Evolutionary conservation across 2,113 vertebrate genomes (phyloP).

Genomic region (Notiomystis cincta): DNA sequence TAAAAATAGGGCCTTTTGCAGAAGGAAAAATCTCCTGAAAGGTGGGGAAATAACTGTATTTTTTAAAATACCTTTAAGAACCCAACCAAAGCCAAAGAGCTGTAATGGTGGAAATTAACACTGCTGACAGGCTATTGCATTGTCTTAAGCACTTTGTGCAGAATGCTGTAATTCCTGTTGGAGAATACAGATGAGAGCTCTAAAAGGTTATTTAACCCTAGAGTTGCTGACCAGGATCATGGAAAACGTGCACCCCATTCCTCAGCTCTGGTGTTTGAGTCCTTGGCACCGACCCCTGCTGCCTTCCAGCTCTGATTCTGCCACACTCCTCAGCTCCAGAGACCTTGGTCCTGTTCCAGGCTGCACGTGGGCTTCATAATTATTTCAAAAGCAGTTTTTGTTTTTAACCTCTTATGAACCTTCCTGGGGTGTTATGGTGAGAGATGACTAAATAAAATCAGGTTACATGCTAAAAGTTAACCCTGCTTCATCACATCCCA

Average conservation of each 20-base stretch:
- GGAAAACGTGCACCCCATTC: not conserved
- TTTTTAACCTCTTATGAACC: not conserved
- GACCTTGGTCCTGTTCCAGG: not conserved
- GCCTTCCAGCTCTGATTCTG: not conserved
- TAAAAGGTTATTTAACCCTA: not conserved
- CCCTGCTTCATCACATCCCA: not conserved
- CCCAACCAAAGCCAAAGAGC: not conserved
- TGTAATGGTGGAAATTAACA: not conserved
- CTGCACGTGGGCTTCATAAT: not conserved
- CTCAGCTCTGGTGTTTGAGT: not conserved
- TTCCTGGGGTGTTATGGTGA: not conserved
- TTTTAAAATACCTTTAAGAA: not conserved
- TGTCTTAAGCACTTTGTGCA: not conserved
- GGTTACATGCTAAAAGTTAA: not conserved
- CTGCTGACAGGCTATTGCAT: not conserved
- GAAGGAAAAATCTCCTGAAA: not conserved
- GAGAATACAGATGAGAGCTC: not conserved
- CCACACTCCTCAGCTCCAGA: not conserved
- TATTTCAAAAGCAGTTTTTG: not conserved
- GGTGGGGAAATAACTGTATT: not conserved
- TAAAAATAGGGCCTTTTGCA: not conserved
- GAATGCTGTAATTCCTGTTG: not conserved
- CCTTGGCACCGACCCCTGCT: not conserved
- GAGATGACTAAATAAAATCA: not conserved
- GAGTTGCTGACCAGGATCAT: not conserved